Evolutionary conservation across 2,797 vertebrate genomes (phyloP), one percentile per base, ranked within the genome.

Genomic region (Onychomys leucogaster): DNA sequence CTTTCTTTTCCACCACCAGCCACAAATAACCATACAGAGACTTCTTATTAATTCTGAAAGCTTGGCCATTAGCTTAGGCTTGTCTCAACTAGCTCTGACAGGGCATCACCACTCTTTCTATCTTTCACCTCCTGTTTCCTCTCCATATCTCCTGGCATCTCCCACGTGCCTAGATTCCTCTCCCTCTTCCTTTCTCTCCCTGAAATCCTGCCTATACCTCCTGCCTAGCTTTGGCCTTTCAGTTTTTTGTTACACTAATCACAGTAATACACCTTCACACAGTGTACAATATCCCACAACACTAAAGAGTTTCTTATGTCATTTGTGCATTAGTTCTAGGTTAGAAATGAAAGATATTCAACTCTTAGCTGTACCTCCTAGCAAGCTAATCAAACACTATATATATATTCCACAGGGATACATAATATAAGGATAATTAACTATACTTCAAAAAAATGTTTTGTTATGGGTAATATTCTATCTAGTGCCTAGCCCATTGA

Each of bases 341-440:
- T 93, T 81, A 63, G 69, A 91, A 90, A 93, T 16, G 77, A 69
- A 29, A 34, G 61, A 37, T 55, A 75, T 61, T 73, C 32, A 83
- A 52, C n/a, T 86, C 32, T 14, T 78, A 93, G 49, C 23, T 95
- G 57, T 25, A 89, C 59, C 57, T 83, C 37, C n/a, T 23, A 91
- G 14, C 34, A 82, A 95, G 16, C 52, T 63, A 46, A 49, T 89
- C 92, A 80, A 85, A 41, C 17, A 92, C 52, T 82, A 0, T 43
- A 49, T 77, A 19, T 41, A 61, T 78, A 89, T 11, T 63, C 19
- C n/a, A 85, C 8, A 75, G 43, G 43, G 90, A 46, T 88, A 92
- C 88, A 89, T 43, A 84, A 96, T 92, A 95, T 93, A n/a, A 96
- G 59, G 37, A 67, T 12, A 97, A 82, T 63, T 76, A 90, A 85